phyloP scores from a whole-genome alignment of 2,888 invertebrate species.

The Drosophila mettleri region DNA sequence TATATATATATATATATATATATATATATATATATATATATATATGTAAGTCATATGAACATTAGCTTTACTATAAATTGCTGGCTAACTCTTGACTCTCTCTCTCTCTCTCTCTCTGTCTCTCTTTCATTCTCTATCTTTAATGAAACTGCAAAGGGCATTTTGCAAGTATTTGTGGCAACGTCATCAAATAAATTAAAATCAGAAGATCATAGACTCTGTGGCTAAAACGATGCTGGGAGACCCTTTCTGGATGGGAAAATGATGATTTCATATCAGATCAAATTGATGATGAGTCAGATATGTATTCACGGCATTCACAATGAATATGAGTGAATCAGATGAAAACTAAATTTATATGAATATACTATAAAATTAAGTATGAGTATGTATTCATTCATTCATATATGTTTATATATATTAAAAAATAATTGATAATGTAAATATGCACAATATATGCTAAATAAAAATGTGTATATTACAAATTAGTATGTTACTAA shows the following conservation, averaged over 20 bases:
- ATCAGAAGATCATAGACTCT: not conserved
- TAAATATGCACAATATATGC: not conserved
- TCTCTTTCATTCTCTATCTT: not conserved
- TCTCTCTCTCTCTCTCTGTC: not conserved
- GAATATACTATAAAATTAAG: not conserved
- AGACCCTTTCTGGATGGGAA: not conserved
- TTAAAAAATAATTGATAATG: not conserved
- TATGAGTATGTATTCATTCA: not conserved
- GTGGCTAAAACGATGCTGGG: not conserved
- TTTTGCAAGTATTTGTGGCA: slow-evolving; percentile 30
- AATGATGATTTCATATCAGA: not conserved
- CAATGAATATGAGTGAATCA: slow-evolving; percentile 8
- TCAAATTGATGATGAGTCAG: slow-evolving; percentile 5
- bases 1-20: not conserved
- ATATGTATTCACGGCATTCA: not conserved
- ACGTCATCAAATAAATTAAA: slow-evolving; percentile 55
- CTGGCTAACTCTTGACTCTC: not conserved
- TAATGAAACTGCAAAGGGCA: slow-evolving; percentile 6
- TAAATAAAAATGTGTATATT: not conserved
- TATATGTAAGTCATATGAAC: not conserved
- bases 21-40: not conserved
- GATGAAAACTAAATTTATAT: not conserved
- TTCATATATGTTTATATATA: not conserved
- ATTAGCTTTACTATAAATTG: slow-evolving; percentile 12
- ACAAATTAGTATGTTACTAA: not conserved